A percentile compares a stretch with the other conserved stretches of the same genome.
Evolutionary conservation across 2,113 vertebrate species (phyloP).

Genomic region (Alces alces): DNA sequence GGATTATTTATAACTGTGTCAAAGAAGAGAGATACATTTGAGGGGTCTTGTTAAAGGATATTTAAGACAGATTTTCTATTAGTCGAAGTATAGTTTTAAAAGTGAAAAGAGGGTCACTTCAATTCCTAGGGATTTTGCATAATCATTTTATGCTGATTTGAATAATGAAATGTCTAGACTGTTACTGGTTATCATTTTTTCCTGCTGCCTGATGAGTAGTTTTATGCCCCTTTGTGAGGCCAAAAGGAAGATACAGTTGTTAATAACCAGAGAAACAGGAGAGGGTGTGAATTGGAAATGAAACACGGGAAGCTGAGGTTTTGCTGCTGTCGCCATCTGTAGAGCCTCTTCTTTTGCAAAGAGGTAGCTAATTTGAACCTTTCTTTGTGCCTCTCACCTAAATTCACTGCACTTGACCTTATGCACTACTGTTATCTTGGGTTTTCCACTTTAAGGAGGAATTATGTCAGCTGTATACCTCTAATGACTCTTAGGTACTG

Average conservation of each 20-base stretch:
- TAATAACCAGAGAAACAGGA: background rate
- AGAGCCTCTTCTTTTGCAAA: background rate
- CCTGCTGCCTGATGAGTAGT: background rate
- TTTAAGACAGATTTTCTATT: constrained; percentile 49
- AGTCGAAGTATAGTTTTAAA: constrained; percentile 48
- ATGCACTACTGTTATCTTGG: background rate
- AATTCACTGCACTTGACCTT: background rate
- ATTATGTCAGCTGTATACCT: background rate
- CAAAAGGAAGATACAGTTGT: background rate
- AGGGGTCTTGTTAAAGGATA: constrained; percentile 18
- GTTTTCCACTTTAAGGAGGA: constrained; percentile 6
- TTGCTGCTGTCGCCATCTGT: background rate
- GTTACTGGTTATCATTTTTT: background rate
- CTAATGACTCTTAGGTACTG: background rate
- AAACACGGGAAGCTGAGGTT: background rate
- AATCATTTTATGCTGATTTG: constrained; percentile 15
- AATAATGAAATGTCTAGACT: constrained; percentile 41
- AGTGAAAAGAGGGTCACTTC: constrained; percentile 10
- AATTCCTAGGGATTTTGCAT: background rate
- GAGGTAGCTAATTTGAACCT: background rate
- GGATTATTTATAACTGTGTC: constrained; percentile 39
- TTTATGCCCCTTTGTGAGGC: background rate
- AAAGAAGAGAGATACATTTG: constrained; percentile 8
- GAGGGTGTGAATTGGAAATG: background rate
- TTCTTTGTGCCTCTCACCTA: background rate